Conservation (phyloP, 2,888 invertebrate genomes). For the Drosophila meridionalis region DNA sequence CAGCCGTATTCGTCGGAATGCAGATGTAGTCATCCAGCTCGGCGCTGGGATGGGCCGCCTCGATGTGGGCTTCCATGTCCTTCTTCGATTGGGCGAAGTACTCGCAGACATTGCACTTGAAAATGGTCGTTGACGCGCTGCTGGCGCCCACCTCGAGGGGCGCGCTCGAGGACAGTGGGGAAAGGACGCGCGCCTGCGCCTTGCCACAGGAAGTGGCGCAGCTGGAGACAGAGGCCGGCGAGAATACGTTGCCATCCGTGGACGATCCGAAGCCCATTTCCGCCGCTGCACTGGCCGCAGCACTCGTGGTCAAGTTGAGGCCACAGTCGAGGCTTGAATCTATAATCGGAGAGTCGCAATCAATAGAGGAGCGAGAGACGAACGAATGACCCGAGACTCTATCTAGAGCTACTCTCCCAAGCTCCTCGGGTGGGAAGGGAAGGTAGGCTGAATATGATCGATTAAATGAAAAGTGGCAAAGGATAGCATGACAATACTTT, state of each 20-base stretch:
- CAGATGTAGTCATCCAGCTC: conserved; percentile 81
- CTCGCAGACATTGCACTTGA: conserved; percentile 84
- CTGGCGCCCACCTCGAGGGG: conserved; percentile 24
- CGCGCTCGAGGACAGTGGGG: conserved; percentile 30
- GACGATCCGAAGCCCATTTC: conserved; percentile 33
- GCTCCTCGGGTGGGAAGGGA: too few relatives aligned
- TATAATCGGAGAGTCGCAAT: conserved; percentile 7
- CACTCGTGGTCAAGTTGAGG: conserved; percentile 35
- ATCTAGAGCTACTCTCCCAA: neutral
- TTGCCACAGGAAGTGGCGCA: conserved; percentile 57
- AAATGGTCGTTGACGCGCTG: conserved; percentile 80
- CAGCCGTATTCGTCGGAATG: conserved; percentile 83
- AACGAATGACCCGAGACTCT: neutral
- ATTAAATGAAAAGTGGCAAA: too few relatives aligned
- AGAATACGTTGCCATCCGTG: conserved; percentile 47
- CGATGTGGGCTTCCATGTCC: conserved; percentile 82
- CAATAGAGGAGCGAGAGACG: neutral
- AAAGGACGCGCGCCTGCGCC: conserved; percentile 21
- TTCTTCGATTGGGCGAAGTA: conserved; percentile 82
- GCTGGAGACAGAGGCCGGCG: conserved; percentile 64
- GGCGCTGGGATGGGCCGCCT: conserved; percentile 73
- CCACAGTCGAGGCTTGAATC: conserved; percentile 46
- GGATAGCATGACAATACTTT: too few relatives aligned
- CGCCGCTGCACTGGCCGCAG: conserved; percentile 2
- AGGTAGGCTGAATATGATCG: too few relatives aligned